Evolutionary conservation across 2,797 vertebrate genomes (phyloP).

Genomic region (Diceros bicornis): DNA sequence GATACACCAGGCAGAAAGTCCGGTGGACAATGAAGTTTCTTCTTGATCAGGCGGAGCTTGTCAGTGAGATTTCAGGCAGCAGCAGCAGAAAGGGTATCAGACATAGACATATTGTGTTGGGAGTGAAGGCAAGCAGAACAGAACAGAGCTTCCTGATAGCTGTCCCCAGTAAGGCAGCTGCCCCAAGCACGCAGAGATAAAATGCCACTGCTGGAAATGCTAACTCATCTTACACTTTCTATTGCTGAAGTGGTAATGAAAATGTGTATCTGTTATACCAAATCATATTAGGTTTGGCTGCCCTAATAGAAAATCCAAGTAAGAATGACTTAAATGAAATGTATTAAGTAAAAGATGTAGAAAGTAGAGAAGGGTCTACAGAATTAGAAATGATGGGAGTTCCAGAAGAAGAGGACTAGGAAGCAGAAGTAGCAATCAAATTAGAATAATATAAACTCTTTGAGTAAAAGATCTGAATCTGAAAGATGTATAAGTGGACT

Average conservation of each 20-base stretch:
- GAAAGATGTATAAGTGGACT: background rate
- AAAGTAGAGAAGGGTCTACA: background rate
- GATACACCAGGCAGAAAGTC: conserved; percentile 39
- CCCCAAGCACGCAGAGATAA: background rate
- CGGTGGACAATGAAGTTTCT: background rate
- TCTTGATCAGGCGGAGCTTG: background rate
- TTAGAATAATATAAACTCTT: background rate
- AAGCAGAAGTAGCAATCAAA: background rate
- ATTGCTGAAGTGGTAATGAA: conserved; percentile 2
- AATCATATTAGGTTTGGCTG: no score
- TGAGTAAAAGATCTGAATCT: background rate
- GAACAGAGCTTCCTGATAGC: background rate
- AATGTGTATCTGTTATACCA: rapidly evolving
- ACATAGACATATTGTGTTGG: background rate
- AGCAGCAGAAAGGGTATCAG: conserved; percentile 48
- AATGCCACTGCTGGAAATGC: background rate
- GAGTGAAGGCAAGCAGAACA: background rate
- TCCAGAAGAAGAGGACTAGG: background rate
- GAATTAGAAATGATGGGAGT: background rate
- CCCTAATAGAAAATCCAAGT: background rate
- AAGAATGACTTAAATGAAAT: background rate
- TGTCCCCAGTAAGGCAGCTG: background rate
- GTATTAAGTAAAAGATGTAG: background rate
- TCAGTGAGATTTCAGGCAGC: conserved; percentile 50
- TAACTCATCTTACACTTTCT: background rate